A percentile compares a stretch with the other conserved stretches of the same genome.
Evolutionary conservation across 2,888 invertebrate species (phyloP).

Genomic region (Petrophora chlorosata): DNA sequence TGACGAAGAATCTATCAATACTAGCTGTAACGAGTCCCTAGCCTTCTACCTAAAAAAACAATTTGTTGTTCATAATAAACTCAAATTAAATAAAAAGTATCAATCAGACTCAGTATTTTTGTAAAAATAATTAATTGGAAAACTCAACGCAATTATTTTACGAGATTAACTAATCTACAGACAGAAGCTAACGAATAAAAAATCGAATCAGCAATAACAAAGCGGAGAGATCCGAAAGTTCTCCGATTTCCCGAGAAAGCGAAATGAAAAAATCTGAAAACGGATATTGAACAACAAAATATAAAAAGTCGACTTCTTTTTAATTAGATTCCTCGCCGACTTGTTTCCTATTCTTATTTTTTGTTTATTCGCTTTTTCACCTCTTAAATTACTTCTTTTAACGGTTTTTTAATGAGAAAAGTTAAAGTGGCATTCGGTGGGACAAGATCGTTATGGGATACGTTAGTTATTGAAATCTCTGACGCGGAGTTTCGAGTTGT

Average conservation of each 20-base stretch:
- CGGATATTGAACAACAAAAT: constrained; percentile 44
- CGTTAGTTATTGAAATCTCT: not conserved
- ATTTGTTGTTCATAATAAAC: too few relatives aligned
- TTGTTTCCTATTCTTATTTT: constrained; percentile 48
- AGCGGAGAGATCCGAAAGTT: constrained; percentile 36
- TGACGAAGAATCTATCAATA: too few relatives aligned
- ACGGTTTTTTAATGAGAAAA: constrained; percentile 66
- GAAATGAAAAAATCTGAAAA: constrained; percentile 32
- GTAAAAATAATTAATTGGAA: too few relatives aligned
- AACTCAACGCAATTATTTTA: too few relatives aligned
- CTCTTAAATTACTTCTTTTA: constrained; percentile 59
- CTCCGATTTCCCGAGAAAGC: constrained; percentile 32
- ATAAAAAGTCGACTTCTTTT: constrained; percentile 54
- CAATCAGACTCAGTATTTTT: too few relatives aligned
- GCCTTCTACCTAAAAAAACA: too few relatives aligned
- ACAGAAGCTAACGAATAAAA: constrained; percentile 30
- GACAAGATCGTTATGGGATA: constrained; percentile 39
- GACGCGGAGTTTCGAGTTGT: too few relatives aligned
- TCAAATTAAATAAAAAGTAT: too few relatives aligned
- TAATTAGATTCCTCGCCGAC: constrained; percentile 61
- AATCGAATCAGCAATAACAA: constrained; percentile 34
- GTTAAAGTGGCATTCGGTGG: constrained; percentile 42
- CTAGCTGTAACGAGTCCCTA: too few relatives aligned
- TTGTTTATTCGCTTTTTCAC: constrained; percentile 53
- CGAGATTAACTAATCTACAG: not conserved